A percentile compares a stretch with the other conserved stretches of the same genome.
Conservation (phyloP, 2,113 vertebrate species). For the Campylorhamphus procurvoides region DNA sequence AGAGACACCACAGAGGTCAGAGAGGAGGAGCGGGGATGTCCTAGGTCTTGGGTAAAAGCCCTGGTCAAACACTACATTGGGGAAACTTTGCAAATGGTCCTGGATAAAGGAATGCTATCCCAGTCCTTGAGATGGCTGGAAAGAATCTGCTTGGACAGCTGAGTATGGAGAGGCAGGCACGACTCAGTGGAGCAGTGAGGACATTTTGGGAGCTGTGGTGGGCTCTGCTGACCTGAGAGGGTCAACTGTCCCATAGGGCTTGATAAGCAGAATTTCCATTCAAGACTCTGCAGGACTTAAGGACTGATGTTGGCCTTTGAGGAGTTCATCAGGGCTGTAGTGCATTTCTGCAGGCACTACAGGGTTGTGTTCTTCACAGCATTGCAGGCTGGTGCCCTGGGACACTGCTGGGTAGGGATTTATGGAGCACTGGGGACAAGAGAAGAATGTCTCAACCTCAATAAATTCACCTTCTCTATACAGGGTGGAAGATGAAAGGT, state of each 20-base stretch:
- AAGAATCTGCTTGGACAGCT: not conserved
- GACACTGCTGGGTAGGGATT: not conserved
- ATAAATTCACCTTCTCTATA: not conserved
- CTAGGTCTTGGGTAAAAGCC: not conserved
- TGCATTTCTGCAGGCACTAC: not conserved
- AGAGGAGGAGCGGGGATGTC: not conserved
- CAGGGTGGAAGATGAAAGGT: not conserved
- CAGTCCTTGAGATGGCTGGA: rapidly evolving
- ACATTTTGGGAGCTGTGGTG: not conserved
- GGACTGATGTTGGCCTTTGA: not conserved
- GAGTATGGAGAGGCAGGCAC: not conserved
- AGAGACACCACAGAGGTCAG: rapidly evolving
- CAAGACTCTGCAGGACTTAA: not conserved
- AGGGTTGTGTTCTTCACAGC: not conserved
- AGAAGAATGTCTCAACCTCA: not conserved
- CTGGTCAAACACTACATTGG: not conserved
- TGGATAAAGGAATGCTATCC: not conserved
- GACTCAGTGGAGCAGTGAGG: not conserved
- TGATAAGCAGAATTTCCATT: not conserved
- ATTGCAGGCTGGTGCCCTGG: not conserved
- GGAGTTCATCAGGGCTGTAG: not conserved
- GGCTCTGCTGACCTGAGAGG: not conserved
- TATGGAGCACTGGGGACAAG: not conserved
- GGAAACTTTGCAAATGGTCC: not conserved
- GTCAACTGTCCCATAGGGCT: not conserved